These are phyloP conservation scores for Vidua chalybeata DNA, from an alignment of 2,113 vertebrate species.

Conservation along the genomic window DNA sequence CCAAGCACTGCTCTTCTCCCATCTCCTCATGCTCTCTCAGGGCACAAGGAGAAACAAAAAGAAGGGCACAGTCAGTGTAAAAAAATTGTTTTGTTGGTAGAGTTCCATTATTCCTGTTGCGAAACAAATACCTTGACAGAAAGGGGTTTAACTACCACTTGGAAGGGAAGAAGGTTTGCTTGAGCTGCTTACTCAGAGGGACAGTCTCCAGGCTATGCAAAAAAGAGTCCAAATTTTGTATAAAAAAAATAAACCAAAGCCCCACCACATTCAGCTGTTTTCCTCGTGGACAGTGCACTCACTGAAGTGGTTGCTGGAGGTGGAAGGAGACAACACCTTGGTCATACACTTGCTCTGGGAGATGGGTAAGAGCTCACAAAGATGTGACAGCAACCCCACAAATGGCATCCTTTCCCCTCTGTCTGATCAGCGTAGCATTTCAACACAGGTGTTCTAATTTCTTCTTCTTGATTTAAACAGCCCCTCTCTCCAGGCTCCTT, in stretches of 20 bases:
- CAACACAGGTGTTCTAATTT: not conserved
- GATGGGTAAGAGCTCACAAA: not conserved
- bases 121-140: not conserved
- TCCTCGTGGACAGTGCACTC: not conserved
- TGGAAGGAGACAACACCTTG: not conserved
- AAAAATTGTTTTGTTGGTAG: not conserved
- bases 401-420: not conserved
- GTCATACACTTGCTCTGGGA: not conserved
- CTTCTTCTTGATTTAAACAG: not conserved
- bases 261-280: not conserved
- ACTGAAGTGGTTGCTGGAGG: rapidly evolving
- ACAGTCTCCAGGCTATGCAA: not conserved
- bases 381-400: not conserved
- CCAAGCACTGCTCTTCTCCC: not conserved
- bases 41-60: not conserved
- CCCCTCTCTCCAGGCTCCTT: not conserved
- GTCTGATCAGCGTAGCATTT: not conserved
- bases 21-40: not conserved
- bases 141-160: not conserved
- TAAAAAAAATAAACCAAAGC: not conserved
- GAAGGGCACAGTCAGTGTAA: not conserved
- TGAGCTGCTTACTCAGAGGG: not conserved
- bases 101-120: not conserved
- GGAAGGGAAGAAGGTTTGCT: not conserved
- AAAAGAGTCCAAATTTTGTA: not conserved